These are phyloP conservation scores for Heteromormyrus szaboi DNA, from an alignment of 2,797 vertebrate genomes.

Conservation along the genomic window DNA sequence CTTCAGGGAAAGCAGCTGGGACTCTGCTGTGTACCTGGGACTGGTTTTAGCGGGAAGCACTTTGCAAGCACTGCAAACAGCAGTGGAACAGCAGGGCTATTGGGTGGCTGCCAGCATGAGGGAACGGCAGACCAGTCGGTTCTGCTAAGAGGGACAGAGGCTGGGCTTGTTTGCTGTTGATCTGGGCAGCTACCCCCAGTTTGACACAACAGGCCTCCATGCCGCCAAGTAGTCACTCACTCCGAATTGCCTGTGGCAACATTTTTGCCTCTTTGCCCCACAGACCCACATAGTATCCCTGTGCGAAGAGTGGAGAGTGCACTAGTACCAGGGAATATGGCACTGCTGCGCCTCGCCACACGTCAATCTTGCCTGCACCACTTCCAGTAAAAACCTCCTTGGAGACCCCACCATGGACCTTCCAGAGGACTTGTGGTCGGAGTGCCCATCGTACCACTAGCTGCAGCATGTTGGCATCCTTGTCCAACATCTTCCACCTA, in stretches of 20 bases:
- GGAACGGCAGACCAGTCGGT: background rate
- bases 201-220: background rate
- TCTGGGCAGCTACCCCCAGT: background rate
- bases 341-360: background rate
- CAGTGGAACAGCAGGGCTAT: background rate
- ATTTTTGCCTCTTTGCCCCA: background rate
- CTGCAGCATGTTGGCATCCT: background rate
- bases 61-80: background rate
- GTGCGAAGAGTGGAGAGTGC: background rate
- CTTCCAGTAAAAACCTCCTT: background rate
- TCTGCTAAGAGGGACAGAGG: background rate
- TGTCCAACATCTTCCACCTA: background rate
- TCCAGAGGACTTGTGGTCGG: background rate
- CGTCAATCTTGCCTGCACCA: background rate
- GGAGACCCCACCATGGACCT: background rate
- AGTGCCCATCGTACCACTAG: background rate
- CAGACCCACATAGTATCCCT: background rate
- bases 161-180: background rate
- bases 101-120: background rate
- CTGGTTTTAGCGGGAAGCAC: background rate
- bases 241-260: background rate
- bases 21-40: background rate
- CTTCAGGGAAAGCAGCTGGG: background rate
- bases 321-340: background rate
- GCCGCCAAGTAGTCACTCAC: background rate